Conservation (phyloP, 2,888 invertebrate genomes). For the Coleophora flavipennella region DNA sequence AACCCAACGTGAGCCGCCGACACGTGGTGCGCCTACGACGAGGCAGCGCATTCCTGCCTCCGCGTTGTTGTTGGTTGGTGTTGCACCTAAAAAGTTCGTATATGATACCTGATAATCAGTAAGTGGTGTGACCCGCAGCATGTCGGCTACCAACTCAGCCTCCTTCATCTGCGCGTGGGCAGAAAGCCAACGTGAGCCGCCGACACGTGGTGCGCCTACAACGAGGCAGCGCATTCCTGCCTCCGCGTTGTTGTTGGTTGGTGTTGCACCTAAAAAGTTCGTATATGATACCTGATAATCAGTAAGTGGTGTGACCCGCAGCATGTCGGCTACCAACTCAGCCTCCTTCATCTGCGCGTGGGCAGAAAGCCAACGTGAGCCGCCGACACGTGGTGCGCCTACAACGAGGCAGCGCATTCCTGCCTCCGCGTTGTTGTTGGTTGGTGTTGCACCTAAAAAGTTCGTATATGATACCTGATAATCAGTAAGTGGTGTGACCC, state of each 20-base stretch:
- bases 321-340: conserved; percentile 90
- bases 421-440: conserved; percentile 38
- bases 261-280: conserved; percentile 28
- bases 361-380: conserved; percentile 89
- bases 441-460: conserved; percentile 26
- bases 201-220: conserved; percentile 88
- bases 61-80: conserved; percentile 23
- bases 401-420: conserved; percentile 77
- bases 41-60: conserved; percentile 70
- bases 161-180: conserved; percentile 93
- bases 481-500: conserved; percentile 84
- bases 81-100: too few species aligned
- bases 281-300: conserved; percentile 77
- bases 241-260: conserved; percentile 33
- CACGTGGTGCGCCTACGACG: conserved; percentile 88
- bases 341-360: conserved; percentile 95
- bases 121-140: conserved; percentile 86
- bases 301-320: conserved; percentile 85
- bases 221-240: conserved; percentile 74
- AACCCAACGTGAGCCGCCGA: conserved; percentile 89
- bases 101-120: conserved; percentile 77
- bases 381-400: conserved; percentile 89
- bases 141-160: conserved; percentile 92
- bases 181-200: conserved; percentile 90
- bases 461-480: conserved; percentile 73